phyloP scores from a whole-genome alignment of 2,797 vertebrate genomes.

The Poeciliopsis turneri region DNA sequence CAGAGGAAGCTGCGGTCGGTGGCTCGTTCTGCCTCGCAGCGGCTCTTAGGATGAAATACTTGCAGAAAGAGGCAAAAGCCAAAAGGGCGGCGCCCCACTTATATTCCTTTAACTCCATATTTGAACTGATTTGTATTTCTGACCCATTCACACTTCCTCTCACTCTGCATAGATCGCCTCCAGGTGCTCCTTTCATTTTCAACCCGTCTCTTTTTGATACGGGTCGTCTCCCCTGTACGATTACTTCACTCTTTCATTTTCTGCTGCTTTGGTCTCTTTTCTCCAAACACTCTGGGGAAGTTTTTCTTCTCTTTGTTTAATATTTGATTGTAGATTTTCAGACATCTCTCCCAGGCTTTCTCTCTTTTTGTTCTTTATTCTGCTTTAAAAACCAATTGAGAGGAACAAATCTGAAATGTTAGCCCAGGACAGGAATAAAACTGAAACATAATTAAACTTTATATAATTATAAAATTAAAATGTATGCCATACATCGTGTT shows the following conservation, averaged over 20 bases:
- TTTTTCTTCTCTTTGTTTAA: background rate
- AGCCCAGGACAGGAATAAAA: background rate
- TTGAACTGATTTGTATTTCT: conserved; percentile 28
- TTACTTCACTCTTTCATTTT: background rate
- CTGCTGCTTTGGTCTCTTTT: background rate
- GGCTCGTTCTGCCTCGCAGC: background rate
- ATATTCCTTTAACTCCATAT: background rate
- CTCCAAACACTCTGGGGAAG: rapidly evolving
- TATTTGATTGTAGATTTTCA: conserved; percentile 1
- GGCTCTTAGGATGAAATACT: background rate
- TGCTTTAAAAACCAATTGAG: background rate
- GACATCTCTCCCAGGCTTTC: background rate
- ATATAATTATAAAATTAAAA: background rate
- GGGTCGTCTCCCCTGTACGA: background rate
- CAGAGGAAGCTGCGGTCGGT: background rate
- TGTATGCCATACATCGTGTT: background rate
- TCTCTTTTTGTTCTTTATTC: background rate
- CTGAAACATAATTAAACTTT: background rate
- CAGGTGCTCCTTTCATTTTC: conserved; percentile 35
- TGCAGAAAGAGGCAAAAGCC: background rate
- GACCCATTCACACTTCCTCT: conserved; percentile 6
- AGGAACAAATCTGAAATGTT: background rate
- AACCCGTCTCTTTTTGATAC: conserved; percentile 21
- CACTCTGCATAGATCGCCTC: background rate
- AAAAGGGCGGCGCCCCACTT: background rate